Base-by-base conservation (phyloP, 2,797 vertebrate species). In the Centropyge bicolor region DNA sequence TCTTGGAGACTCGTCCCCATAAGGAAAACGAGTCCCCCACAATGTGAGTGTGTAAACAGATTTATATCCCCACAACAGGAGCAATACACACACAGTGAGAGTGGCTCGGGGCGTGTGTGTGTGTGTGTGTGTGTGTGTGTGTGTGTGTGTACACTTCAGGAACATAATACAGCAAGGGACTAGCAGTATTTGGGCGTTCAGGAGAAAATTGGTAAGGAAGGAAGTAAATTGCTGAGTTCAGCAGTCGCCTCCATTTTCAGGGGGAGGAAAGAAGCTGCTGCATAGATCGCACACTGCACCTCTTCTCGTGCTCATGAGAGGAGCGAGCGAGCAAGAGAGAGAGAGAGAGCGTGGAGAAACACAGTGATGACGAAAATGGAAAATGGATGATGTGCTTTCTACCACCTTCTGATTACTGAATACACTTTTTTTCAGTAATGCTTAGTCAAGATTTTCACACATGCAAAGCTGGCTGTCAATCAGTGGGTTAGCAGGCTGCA, bases 161-260 rank as follows among this genome's bases (percentile, higher is more conserved):
- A 87, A 68, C 51, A 59, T 61, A 64, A 56, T 74, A 66, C n/a
- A 69, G 62, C 49, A 11, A 59, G 35, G 49, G 70, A 46, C 70
- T 40, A 10, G 46, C 59, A 67, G 62, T 74, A 78, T 87, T 74
- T 78, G 77, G 75, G 67, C 16, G 10, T 77, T 41, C 54, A 48
- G 68, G 66, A 49, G 82, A 71, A 75, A 88, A 89, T 70, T 84
- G 78, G 76, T 75, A 49, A 72, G 68, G 36, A 76, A 81, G 66
- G 76, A 82, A 84, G 69, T 84, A 69, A 88, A 93, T 9, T 80
- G 88, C 89, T 91, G 89, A 92, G 79, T 86, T 87, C 84, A 91
- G 92, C 89, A 91, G 59, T 84, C 45, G 49, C 78, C 75, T 86
- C 74, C 69, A 74, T 89, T 88, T 90, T 86, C 73, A 74, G 72